Evolutionary conservation across 1,140 invertebrate species (phyloP).

Genomic region (Drosophila murphyi): DNA sequence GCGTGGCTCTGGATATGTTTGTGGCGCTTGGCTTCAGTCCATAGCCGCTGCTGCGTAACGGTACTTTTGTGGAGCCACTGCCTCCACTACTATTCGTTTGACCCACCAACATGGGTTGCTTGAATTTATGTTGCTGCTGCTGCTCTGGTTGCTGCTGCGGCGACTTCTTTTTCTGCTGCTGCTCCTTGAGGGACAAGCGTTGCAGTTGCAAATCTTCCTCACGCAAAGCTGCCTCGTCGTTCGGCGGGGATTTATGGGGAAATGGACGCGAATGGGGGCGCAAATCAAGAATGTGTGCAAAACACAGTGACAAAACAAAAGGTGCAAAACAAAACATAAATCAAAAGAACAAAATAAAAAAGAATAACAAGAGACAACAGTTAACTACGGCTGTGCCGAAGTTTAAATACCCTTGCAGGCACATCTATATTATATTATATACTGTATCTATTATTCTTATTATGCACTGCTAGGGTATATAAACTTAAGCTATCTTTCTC

Average conservation of each 20-base stretch:
- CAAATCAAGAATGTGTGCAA: constrained; percentile 53
- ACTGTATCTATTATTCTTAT: neutral
- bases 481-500: neutral
- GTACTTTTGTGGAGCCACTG: constrained; percentile 34
- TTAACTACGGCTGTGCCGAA: constrained; percentile 1
- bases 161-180: constrained; percentile 20
- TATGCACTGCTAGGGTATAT: neutral
- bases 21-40: constrained; percentile 45
- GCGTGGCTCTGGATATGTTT: constrained; percentile 18
- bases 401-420: neutral
- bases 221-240: constrained; percentile 59
- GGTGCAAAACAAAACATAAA: constrained; percentile 50
- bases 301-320: constrained; percentile 55
- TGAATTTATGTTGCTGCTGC: constrained; percentile 18
- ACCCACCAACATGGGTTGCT: constrained; percentile 57
- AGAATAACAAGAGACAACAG: constrained; percentile 42
- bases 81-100: constrained; percentile 8
- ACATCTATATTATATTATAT: neutral
- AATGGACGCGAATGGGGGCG: constrained; percentile 41
- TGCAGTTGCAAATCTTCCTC: constrained; percentile 79
- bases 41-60: constrained; percentile 65
- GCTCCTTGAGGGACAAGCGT: constrained; percentile 61
- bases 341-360: constrained; percentile 29
- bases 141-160: constrained; percentile 14
- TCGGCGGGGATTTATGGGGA: neutral